Evolutionary conservation across 2,113 vertebrate species (phyloP), one percentile per base, ranked within the genome.

Genomic region (Gymnogyps californianus): DNA sequence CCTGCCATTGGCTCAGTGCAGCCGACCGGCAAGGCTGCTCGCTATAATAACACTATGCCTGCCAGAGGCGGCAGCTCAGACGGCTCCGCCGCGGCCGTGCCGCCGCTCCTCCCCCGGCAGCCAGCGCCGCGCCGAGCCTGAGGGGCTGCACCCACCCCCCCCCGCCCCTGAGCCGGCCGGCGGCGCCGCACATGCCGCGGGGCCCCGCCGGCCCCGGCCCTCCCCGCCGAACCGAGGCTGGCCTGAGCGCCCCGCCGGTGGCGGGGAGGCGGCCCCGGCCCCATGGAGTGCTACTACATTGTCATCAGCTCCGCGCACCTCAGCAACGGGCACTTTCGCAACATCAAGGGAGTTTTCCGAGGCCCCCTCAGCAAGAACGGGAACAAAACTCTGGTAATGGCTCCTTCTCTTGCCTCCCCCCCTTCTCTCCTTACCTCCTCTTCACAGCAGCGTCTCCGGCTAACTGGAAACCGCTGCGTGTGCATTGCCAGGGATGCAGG

Each of bases 221-320:
- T 28, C 25, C 81, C 51, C 40, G 34, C 38, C 52, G 25, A 46
- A 40, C 36, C 40, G 5, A 24, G 74, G 65, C 19, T 65, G 84
- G 91, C 61, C 83, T 31, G 83, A 79, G 61, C 26, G 71, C 54
- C 90, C 96, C 51, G 96, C 84, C 32, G 93, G 77, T 64, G 51
- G 81, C 16, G 90, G 87, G 93, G 97, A 90, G 97, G 67, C 84
- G 97, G 94, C 77, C 87, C 89, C 61, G 52, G 87, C 97, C 98
- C 98, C 97, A 99, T 99, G 99, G 99, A 99, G 98, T 99, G 99
- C 98, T 99, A 99, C 98, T 99, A 99, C 97, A 99, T 99, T 78
- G 99, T 99, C 98, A 99, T 99, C 98, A 99, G 99, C 98, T 99
- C 99, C 98, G 99, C 99, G 95, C 99, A 99, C 96, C 99, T 99